Percentiles rank a stretch among this genome's conserved stretches.
Conservation (phyloP, 2,888 invertebrate genomes). For the Criorhina ranunculi region DNA sequence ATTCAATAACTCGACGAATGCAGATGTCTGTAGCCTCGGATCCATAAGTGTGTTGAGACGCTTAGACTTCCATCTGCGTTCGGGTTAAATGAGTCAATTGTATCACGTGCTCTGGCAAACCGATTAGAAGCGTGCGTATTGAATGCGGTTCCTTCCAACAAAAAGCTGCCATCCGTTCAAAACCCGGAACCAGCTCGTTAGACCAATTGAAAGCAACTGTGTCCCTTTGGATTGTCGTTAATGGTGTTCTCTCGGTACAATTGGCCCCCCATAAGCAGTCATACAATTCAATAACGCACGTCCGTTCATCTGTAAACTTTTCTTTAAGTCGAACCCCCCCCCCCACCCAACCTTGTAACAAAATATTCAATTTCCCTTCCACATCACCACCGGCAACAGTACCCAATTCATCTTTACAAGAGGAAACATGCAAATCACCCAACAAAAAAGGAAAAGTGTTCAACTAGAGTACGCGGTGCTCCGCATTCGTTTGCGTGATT, state of each 20-base stretch:
- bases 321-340: background rate
- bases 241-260: constrained; percentile 4
- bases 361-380: constrained; percentile 41
- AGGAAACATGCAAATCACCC: constrained; percentile 52
- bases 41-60: too few species aligned
- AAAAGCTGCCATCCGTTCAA: too few species aligned
- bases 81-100: too few species aligned
- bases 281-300: constrained; percentile 15
- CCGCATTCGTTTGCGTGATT: constrained; percentile 51
- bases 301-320: constrained; percentile 15
- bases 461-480: constrained; percentile 35
- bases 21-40: too few species aligned
- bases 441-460: constrained; percentile 51
- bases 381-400: background rate
- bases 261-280: constrained; percentile 18
- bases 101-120: too few species aligned
- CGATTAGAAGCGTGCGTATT: too few species aligned
- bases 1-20: too few species aligned
- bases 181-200: too few species aligned
- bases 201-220: too few species aligned
- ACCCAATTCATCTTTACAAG: constrained; percentile 27
- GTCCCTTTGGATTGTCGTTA: background rate
- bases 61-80: too few species aligned
- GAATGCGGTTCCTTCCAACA: too few species aligned
- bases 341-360: background rate